phyloP scores from a whole-genome alignment of 2,888 invertebrate genomes.

The Meloe dianella region DNA sequence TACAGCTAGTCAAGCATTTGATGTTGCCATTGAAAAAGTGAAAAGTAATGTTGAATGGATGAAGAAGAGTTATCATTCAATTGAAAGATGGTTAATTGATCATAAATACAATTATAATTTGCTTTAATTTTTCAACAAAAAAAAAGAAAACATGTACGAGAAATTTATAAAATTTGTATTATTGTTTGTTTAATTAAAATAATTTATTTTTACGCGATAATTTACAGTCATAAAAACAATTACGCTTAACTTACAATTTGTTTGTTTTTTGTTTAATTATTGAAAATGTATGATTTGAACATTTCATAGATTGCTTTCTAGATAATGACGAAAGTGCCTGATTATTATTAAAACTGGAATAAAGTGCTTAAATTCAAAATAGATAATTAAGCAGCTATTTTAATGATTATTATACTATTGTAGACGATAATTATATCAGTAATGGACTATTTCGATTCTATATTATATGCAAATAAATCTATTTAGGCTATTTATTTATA shows the following conservation, averaged over 20 bases:
- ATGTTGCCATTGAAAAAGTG: slow-evolving; percentile 63
- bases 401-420: neutral
- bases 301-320: too few species aligned
- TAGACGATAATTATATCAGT: too few species aligned
- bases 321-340: too few species aligned
- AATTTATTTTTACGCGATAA: neutral
- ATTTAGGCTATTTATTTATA: neutral
- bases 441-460: neutral
- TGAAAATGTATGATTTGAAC: too few species aligned
- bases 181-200: neutral
- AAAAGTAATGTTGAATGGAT: slow-evolving; percentile 66
- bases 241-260: too few species aligned
- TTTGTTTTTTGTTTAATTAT: too few species aligned
- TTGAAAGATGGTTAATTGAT: slow-evolving; percentile 53
- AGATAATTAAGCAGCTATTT: too few species aligned
- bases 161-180: too few species aligned
- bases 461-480: neutral
- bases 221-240: neutral
- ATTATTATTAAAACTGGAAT: too few species aligned
- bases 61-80: slow-evolving; percentile 60
- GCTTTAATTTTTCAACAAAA: slow-evolving; percentile 1
- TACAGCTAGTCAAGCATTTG: slow-evolving; percentile 61
- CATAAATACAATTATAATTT: slow-evolving; percentile 43
- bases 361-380: too few species aligned
- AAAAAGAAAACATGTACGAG: too few species aligned